These are phyloP conservation scores for Xylota segnis DNA, from an alignment of 2,888 invertebrate species.

Conservation along the genomic window DNA sequence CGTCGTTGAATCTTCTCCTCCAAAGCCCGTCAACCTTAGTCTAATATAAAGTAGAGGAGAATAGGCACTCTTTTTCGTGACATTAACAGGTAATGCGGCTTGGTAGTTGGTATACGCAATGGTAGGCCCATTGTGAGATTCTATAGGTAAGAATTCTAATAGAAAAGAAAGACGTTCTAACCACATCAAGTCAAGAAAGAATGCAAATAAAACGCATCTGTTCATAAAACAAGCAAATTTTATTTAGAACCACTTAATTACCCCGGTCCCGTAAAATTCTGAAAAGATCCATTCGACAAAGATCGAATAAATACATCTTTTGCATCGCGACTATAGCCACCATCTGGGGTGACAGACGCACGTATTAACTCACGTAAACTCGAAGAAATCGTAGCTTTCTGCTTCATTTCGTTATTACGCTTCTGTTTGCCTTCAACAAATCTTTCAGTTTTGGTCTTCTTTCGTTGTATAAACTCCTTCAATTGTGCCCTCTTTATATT, in stretches of 20 bases:
- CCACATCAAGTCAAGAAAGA: too few species aligned
- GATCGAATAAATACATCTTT: constrained; percentile 56
- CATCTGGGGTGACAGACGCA: constrained; percentile 83
- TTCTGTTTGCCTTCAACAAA: constrained; percentile 81
- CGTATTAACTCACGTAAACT: constrained; percentile 83
- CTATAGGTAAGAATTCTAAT: too few species aligned
- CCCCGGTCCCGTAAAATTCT: constrained; percentile 32
- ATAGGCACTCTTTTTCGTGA: too few species aligned
- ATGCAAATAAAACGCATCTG: not conserved
- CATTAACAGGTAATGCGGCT: too few species aligned
- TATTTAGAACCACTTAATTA: constrained; percentile 20
- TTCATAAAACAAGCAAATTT: not conserved
- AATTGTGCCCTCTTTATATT: constrained; percentile 80
- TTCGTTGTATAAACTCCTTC: constrained; percentile 81
- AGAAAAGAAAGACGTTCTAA: too few species aligned
- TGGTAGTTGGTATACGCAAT: too few species aligned
- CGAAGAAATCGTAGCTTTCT: constrained; percentile 83
- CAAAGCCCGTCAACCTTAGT: too few species aligned
- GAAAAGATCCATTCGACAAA: constrained; percentile 55
- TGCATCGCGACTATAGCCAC: constrained; percentile 44
- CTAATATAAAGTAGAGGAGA: too few species aligned
- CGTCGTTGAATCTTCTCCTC: too few species aligned
- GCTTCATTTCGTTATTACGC: constrained; percentile 80
- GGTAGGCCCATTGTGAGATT: too few species aligned
- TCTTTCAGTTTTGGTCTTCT: constrained; percentile 81